Conservation (phyloP, 2,888 invertebrate species). For the Cordilura impudica region DNA sequence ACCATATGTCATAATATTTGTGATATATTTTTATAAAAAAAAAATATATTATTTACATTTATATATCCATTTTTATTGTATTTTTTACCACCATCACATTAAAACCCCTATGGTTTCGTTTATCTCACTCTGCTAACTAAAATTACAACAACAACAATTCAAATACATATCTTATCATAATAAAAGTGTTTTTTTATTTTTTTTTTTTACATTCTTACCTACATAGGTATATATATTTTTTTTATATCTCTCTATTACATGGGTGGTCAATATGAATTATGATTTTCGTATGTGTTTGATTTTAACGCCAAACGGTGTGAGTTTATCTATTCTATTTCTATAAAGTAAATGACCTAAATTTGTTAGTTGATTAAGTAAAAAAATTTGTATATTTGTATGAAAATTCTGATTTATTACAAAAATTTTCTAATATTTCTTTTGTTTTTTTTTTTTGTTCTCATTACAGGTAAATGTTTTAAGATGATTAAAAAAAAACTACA, state of each 20-base stretch:
- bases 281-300: background rate
- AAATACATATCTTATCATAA: slow-evolving; percentile 14
- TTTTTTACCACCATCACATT: background rate
- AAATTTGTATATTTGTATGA: background rate
- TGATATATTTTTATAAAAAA: slow-evolving; percentile 21
- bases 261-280: slow-evolving; percentile 23
- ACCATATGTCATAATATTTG: slow-evolving; percentile 8
- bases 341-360: slow-evolving; percentile 24
- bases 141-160: slow-evolving; percentile 16
- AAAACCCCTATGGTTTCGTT: slow-evolving; percentile 40
- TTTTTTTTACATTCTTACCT: background rate
- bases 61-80: background rate
- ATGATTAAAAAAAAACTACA: slow-evolving; percentile 1
- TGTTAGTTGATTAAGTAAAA: background rate
- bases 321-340: background rate
- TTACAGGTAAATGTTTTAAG: slow-evolving; percentile 48
- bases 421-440: background rate
- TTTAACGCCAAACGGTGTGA: background rate
- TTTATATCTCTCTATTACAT: background rate
- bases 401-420: slow-evolving; percentile 19
- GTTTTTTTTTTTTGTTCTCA: slow-evolving; percentile 18
- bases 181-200: background rate
- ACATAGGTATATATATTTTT: background rate
- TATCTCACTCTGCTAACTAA: slow-evolving; percentile 17
- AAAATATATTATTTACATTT: slow-evolving; percentile 28